phyloP scores from a whole-genome alignment of 2,888 invertebrate genomes.

The Megaustenia siamemsis region DNA sequence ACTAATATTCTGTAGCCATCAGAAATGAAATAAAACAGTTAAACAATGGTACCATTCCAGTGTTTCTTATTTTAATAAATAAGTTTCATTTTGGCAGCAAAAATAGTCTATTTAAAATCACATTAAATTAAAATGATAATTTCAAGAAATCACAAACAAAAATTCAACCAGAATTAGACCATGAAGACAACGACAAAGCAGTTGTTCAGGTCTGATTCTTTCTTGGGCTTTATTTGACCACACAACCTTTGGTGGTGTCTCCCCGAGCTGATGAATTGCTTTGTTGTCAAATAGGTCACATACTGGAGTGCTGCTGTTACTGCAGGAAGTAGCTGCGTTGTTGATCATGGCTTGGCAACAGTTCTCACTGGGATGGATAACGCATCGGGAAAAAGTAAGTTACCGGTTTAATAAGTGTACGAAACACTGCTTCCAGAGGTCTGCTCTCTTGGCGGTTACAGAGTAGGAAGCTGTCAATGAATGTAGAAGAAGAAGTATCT shows the following conservation, averaged over 20 bases:
- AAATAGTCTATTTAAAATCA: too few relatives aligned
- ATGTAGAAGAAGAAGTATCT: neutral
- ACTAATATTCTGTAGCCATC: too few relatives aligned
- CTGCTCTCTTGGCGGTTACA: constrained; percentile 75
- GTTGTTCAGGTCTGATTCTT: neutral
- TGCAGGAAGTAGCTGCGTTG: constrained; percentile 64
- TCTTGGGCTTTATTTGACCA: neutral
- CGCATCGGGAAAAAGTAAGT: constrained; percentile 73
- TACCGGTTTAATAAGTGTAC: constrained; percentile 73
- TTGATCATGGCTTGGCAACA: constrained; percentile 77
- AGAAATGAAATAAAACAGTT: too few relatives aligned
- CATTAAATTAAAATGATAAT: too few relatives aligned
- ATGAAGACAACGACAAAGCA: neutral
- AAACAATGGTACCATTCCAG: too few relatives aligned
- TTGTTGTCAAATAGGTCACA: constrained; percentile 76
- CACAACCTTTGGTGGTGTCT: constrained; percentile 55
- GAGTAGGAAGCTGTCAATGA: constrained; percentile 77
- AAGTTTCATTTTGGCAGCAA: too few relatives aligned
- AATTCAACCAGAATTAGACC: neutral
- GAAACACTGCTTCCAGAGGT: constrained; percentile 68
- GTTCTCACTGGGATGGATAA: constrained; percentile 74
- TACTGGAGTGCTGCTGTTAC: constrained; percentile 40
- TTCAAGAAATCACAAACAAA: neutral
- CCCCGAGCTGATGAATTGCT: constrained; percentile 73
- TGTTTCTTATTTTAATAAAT: too few relatives aligned